Evolutionary conservation across 2,113 vertebrate species (phyloP).

Genomic region (Falcunculus frontatus): DNA sequence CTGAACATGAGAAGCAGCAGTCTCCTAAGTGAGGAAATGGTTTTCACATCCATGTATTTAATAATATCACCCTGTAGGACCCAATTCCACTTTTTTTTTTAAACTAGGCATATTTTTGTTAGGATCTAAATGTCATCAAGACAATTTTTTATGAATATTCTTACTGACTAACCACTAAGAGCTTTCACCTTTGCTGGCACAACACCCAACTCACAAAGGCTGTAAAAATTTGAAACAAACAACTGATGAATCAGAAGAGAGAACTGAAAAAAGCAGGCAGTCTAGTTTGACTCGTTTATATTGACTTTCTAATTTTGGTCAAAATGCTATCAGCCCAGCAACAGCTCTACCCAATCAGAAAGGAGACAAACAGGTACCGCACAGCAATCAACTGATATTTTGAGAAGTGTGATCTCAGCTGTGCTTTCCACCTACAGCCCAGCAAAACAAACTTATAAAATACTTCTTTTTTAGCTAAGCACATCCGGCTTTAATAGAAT

Average conservation of each 20-base stretch:
- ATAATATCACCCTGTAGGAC: neutral
- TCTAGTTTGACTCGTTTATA: conserved; percentile 63
- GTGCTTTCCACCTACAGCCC: conserved; percentile 17
- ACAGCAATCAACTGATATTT: conserved; percentile 36
- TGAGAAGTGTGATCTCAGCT: conserved; percentile 39
- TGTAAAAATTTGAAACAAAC: conserved; percentile 53
- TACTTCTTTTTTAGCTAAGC: conserved; percentile 18
- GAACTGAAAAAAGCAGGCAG: conserved; percentile 44
- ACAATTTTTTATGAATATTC: neutral
- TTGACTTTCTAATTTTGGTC: conserved; percentile 65
- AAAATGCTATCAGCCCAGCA: conserved; percentile 58
- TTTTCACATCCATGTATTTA: neutral
- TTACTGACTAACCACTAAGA: conserved; percentile 34
- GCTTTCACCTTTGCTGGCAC: conserved; percentile 43
- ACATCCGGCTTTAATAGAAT: conserved; percentile 13
- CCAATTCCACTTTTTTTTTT: neutral
- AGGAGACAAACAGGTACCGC: conserved; percentile 40
- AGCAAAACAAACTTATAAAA: conserved; percentile 51
- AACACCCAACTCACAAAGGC: conserved; percentile 10
- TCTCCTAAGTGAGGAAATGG: neutral
- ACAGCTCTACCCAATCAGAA: conserved; percentile 51
- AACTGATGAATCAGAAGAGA: conserved; percentile 57
- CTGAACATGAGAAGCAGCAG: neutral
- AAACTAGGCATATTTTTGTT: neutral
- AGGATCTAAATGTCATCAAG: conserved; percentile 12